These are phyloP conservation scores for Parazoanthus swiftii DNA, from an alignment of 92 coral and sea anemone species.

Conservation along the genomic window DNA sequence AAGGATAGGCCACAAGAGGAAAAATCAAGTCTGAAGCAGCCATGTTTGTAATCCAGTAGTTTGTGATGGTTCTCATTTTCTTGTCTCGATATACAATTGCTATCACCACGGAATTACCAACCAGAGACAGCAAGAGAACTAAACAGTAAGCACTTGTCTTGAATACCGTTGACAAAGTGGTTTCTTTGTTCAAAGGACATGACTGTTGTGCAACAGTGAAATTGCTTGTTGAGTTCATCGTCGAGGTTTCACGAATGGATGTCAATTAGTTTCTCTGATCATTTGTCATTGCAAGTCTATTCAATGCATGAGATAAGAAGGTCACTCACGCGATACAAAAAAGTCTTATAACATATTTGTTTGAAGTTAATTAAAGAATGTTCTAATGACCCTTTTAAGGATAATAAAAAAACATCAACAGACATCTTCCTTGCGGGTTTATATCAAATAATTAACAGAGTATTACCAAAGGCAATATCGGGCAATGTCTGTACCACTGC, in stretches of 20 bases:
- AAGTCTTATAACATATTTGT: no score
- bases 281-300: no score
- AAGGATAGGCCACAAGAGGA: constrained; percentile 51
- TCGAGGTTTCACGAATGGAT: background rate
- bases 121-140: constrained; percentile 47
- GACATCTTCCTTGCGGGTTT: no score
- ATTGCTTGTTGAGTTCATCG: constrained; percentile 30
- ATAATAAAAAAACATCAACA: no score
- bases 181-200: background rate
- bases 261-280: no score
- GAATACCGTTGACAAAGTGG: background rate
- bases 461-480: no score
- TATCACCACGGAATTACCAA: constrained; percentile 46
- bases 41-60: constrained; percentile 60
- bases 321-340: no score
- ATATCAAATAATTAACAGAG: no score
- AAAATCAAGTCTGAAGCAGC: constrained; percentile 57
- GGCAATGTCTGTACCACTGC: no score
- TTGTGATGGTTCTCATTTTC: constrained; percentile 56
- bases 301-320: no score
- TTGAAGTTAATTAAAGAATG: no score
- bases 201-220: background rate
- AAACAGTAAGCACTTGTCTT: constrained; percentile 49
- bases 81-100: constrained; percentile 48
- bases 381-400: no score